Percentiles rank a stretch among this genome's conserved stretches.
Evolutionary conservation across 1,140 invertebrate species (phyloP).

Genomic region (Bathynomus jamesi): DNA sequence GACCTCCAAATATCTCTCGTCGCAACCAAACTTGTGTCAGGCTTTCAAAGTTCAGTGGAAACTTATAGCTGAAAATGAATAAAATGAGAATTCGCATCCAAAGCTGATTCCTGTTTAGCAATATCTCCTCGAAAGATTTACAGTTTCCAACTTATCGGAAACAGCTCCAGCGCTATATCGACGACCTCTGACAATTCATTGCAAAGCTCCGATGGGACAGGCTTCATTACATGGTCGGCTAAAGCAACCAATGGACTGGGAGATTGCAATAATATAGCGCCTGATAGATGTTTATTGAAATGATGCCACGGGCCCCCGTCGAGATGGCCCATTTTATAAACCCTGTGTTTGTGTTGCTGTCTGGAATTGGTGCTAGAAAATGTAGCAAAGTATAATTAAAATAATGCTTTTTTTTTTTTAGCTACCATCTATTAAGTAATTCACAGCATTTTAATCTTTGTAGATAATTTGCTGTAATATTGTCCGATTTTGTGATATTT

Average conservation of each 20-base stretch:
- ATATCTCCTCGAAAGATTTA: neutral
- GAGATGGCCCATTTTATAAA: neutral
- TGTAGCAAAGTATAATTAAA: neutral
- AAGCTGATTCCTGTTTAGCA: neutral
- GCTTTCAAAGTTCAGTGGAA: neutral
- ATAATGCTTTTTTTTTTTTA: too few relatives aligned
- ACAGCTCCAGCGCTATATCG: neutral
- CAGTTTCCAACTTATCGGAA: neutral
- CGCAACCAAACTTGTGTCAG: neutral
- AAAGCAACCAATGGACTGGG: conserved; percentile 38
- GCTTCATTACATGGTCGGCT: conserved; percentile 38
- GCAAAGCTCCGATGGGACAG: conserved; percentile 35
- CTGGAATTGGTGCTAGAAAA: neutral
- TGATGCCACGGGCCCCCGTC: conserved; percentile 22
- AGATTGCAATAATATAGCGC: conserved; percentile 38
- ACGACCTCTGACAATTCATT: conserved; percentile 32
- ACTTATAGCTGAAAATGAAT: neutral
- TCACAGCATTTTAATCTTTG: too few relatives aligned
- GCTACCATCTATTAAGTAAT: too few relatives aligned
- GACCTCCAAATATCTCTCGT: neutral
- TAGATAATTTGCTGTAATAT: too few relatives aligned
- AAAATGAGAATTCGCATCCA: neutral
- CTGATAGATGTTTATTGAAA: conserved; percentile 39
- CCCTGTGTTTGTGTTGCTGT: neutral
- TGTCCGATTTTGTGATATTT: too few relatives aligned